Base-by-base conservation (phyloP, 2,113 vertebrate species). In the Capricornis sumatraensis region DNA sequence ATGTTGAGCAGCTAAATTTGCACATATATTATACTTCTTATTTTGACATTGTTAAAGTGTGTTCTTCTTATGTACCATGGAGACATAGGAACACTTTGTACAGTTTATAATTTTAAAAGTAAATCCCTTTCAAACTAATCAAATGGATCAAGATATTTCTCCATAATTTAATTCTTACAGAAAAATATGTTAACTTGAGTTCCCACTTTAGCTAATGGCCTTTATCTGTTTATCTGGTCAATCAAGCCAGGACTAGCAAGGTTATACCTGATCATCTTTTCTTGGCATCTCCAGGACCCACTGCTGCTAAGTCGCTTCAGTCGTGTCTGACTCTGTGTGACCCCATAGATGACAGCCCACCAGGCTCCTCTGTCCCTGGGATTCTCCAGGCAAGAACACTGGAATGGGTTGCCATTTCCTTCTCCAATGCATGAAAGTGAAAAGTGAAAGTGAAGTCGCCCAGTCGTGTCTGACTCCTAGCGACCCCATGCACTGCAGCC, bases 21-120 rank as follows among this genome's bases (percentile, higher is more conserved):
- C 33, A 93, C 57, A 60, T 53, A 10, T 0, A 64, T 55, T 47
- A 45, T 21, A 93, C 88, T 92, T 97, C 58, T 94, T 94, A 93
- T 93, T 96, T 96, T 94, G 87, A 95, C 83, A 84, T 17, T 88
- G 79, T 36, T 88, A 90, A 86, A 86, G 25, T 89, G 62, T 71
- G 25, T 47, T 96, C 55, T 86, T 91, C 91, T 97, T 76, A 76
- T 30, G 8, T 87, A 87, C 43, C 28, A 45, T 4, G 13, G 62
- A 97, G 57, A 71, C 55, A 93, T 17, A 84, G 28, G 90, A 93
- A 97, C 86, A 97, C 47, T 96, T 86, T 93, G 50, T 76, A 83
- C 28, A 81, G 89, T 94, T 91, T 83, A 43, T 88, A 83, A 86
- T 27, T 96, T 89, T 84, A 28, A 88, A 96, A 92, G 60, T 85